A percentile compares a stretch with the other conserved stretches of the same genome.
Evolutionary conservation across 1,140 invertebrate genomes (phyloP).

Genomic region (Heterodera carotae): DNA sequence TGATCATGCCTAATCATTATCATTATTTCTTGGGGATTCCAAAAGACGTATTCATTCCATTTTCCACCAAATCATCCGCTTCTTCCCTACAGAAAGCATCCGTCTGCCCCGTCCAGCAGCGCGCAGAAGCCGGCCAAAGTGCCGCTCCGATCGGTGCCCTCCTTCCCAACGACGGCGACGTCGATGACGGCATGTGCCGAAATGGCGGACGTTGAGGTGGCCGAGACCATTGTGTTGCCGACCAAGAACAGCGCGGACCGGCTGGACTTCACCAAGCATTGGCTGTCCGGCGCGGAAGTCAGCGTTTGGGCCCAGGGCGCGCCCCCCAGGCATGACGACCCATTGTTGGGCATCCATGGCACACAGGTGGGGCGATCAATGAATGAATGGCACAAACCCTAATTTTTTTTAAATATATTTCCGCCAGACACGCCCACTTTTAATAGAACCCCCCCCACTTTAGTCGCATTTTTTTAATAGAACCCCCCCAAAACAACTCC

Average conservation of each 20-base stretch:
- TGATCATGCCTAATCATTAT: no score
- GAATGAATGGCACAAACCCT: no score
- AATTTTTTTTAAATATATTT: no score
- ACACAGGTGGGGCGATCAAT: background rate
- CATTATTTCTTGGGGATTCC: no score
- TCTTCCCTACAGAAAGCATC: background rate
- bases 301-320: conserved; percentile 15
- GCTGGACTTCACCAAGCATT: conserved; percentile 63
- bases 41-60: no score
- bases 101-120: background rate
- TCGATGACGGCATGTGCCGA: background rate
- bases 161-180: background rate
- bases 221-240: conserved; percentile 64
- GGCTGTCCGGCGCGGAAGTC: conserved; percentile 32
- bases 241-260: conserved; percentile 55
- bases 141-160: background rate
- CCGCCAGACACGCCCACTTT: no score
- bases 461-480: no score
- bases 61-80: no score
- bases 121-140: background rate
- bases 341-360: conserved; percentile 42
- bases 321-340: conserved; percentile 41
- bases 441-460: no score
- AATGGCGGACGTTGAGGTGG: conserved; percentile 51
- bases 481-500: no score